Evolutionary conservation across 1,140 invertebrate species (phyloP).

Genomic region (Chlorops oryzae): DNA sequence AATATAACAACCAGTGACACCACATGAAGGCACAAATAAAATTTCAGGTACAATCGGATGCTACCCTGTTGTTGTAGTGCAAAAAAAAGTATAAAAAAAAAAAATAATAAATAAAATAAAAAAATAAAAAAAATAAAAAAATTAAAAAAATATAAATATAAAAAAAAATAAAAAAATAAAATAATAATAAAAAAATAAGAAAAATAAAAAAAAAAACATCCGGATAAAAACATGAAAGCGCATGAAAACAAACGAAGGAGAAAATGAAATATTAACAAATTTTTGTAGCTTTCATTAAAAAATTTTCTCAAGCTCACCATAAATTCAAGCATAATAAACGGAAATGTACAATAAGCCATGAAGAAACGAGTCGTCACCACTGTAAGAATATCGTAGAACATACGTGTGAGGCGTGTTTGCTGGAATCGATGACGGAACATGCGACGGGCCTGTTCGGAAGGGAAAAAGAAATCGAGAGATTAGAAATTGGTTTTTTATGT

Average conservation of each 20-base stretch:
- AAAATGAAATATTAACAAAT: too few species aligned
- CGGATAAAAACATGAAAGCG: too few species aligned
- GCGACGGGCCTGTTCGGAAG: slow-evolving; percentile 66
- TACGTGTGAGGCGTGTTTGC: slow-evolving; percentile 50
- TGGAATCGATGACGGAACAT: slow-evolving; percentile 59
- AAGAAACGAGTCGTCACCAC: slow-evolving; percentile 71
- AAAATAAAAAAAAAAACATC: too few species aligned
- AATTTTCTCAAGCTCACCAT: slow-evolving; percentile 33
- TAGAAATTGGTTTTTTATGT: too few species aligned
- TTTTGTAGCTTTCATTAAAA: background rate
- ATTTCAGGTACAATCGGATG: slow-evolving; percentile 61
- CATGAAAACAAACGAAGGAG: too few species aligned
- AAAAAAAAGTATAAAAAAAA: too few species aligned
- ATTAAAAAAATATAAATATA: too few species aligned
- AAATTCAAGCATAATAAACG: slow-evolving; percentile 84
- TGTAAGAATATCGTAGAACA: slow-evolving; percentile 71
- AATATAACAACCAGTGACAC: slow-evolving; percentile 52
- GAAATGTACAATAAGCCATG: slow-evolving; percentile 81
- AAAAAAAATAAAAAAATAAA: too few species aligned
- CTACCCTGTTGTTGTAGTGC: slow-evolving; percentile 48
- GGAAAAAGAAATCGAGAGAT: slow-evolving; percentile 40
- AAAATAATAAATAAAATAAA: too few species aligned
- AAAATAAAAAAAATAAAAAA: too few species aligned
- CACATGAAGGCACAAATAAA: slow-evolving; percentile 57
- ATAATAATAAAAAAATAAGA: too few species aligned